Conservation (phyloP, 2,113 vertebrate genomes). For the Leptocoma aspasia region DNA sequence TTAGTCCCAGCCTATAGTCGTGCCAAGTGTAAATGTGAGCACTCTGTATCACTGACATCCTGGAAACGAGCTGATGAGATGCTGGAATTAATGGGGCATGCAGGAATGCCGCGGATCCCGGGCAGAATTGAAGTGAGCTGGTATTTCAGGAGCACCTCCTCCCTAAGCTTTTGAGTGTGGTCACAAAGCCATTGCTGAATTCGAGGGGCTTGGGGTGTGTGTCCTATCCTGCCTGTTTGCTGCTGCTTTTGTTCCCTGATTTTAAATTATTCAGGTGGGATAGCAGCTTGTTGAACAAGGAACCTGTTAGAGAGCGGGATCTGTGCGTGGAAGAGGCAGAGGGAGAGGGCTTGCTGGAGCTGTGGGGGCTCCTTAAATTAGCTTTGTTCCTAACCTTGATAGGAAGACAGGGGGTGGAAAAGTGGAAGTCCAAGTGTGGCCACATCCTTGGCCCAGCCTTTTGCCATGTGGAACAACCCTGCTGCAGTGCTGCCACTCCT, state of each 20-base stretch:
- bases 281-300: neutral
- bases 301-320: neutral
- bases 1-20: neutral
- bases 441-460: neutral
- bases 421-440: too few species aligned
- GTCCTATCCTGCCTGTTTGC: neutral
- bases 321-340: neutral
- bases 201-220: neutral
- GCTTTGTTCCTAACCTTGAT: neutral
- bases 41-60: accelerated
- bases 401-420: accelerated
- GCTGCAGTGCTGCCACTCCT: neutral
- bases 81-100: neutral
- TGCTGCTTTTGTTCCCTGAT: neutral
- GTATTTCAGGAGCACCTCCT: neutral
- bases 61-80: neutral
- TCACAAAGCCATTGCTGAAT: neutral
- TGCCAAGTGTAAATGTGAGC: neutral
- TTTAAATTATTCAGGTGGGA: neutral
- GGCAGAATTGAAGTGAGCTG: neutral
- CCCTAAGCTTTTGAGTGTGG: accelerated
- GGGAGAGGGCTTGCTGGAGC: neutral
- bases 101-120: accelerated
- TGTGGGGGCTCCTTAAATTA: neutral
- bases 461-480: neutral